Conservation (phyloP, 2,888 invertebrate genomes). For the Acleris emargana region DNA sequence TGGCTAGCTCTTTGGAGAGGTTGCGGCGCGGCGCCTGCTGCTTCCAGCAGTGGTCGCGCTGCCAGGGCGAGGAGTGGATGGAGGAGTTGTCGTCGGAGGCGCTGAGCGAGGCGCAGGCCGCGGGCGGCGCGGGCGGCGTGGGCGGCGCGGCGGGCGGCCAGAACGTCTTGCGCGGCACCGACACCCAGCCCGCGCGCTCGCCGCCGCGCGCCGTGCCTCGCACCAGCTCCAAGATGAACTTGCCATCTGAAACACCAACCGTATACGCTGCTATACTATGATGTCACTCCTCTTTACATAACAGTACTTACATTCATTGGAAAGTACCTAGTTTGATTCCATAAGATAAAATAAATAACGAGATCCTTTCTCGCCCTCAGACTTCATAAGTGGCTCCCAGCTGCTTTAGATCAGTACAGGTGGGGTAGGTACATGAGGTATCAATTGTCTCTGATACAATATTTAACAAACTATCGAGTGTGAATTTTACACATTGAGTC, state of each 20-base stretch:
- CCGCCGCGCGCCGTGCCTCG: constrained; percentile 83
- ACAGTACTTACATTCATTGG: not conserved
- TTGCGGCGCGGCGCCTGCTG: constrained; percentile 90
- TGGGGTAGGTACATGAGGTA: too few species aligned
- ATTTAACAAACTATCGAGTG: too few species aligned
- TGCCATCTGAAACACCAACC: constrained; percentile 87
- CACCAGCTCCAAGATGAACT: constrained; percentile 93
- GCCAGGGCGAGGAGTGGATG: constrained; percentile 95
- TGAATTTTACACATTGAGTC: too few species aligned
- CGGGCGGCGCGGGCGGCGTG: constrained; percentile 64
- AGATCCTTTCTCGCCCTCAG: not conserved
- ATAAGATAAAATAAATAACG: not conserved
- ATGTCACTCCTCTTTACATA: not conserved
- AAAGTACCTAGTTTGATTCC: not conserved
- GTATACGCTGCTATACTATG: not conserved
- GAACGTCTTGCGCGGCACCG: constrained; percentile 94
- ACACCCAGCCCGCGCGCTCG: constrained; percentile 94
- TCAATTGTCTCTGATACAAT: too few species aligned
- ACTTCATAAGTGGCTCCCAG: too few species aligned
- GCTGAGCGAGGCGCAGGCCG: constrained; percentile 91
- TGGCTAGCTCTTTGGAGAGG: constrained; percentile 88
- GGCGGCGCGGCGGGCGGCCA: constrained; percentile 90
- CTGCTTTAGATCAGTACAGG: too few species aligned
- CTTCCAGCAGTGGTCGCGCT: constrained; percentile 95
- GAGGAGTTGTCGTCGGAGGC: constrained; percentile 96